Evolutionary conservation across 2,888 invertebrate genomes (phyloP).

Genomic region (Sepiola atlantica): DNA sequence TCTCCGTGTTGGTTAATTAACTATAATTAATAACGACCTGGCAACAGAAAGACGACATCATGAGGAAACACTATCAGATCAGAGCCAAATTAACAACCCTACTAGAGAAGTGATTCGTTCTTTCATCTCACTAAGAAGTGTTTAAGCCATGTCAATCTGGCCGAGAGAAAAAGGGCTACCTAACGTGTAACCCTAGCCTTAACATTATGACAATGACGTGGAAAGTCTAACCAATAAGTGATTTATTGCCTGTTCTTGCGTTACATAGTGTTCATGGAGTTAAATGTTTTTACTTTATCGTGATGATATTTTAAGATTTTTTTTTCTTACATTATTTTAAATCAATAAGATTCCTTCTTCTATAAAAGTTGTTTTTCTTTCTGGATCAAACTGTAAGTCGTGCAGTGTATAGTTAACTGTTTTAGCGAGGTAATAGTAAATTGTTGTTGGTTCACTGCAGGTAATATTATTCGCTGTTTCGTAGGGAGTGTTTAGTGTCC

Average conservation of each 20-base stretch:
- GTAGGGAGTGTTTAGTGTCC: not conserved
- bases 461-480: too few relatives aligned
- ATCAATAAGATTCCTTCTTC: not conserved
- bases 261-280: not conserved
- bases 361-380: not conserved
- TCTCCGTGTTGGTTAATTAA: too few relatives aligned
- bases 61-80: too few relatives aligned
- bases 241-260: not conserved
- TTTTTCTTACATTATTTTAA: not conserved
- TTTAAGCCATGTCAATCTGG: too few relatives aligned
- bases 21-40: too few relatives aligned
- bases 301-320: not conserved
- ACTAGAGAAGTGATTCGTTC: too few relatives aligned
- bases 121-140: too few relatives aligned
- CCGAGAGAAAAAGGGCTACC: too few relatives aligned
- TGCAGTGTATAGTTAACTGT: not conserved
- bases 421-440: not conserved
- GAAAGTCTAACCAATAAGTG: not conserved
- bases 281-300: not conserved
- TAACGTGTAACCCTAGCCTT: too few relatives aligned
- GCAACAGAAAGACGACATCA: too few relatives aligned
- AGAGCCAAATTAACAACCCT: too few relatives aligned
- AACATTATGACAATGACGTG: not conserved
- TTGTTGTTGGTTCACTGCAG: not conserved
- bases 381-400: not conserved